Base-by-base conservation (phyloP, 2,888 invertebrate genomes). In the Zaprionus obscuricornis region DNA sequence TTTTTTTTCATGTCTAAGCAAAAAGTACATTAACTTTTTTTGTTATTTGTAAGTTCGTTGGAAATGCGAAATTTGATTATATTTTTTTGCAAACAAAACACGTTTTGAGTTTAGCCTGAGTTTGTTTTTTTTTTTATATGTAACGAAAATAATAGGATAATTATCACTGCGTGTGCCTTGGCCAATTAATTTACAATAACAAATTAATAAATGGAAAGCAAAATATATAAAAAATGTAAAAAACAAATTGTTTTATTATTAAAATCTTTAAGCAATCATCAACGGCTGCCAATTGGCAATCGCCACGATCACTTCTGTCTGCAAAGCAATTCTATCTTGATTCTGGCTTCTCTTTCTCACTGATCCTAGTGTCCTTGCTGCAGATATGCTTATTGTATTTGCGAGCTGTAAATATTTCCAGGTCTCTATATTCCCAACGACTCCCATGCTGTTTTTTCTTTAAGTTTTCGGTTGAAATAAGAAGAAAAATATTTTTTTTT, bases 161-260 rank as follows among this genome's bases (percentile, higher is more conserved):
- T 70, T 55, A 42, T 29, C 54, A 70, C 64, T 62, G 60, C 58
- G 70, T 47, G 77, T 78, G 78, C 85, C 78, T 78, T 84, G 74
- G 74, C 67, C 77, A 78, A 78, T 66, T 62, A 60, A 84, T 78
- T 70, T 84, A 78, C 78, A 57, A 82, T 78, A 81, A 83, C 74
- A 78, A 79, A 79, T 66, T 56, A 79, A 79, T 78, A 82, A 79
- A 78, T 74, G 51, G 45, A 85, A 77, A 68, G 20, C 34, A 58
- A 52, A 70, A 66, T 60, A 56, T 11, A 10, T 31, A n/a, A n/a
- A n/a, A n/a, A n/a, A n/a, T n/a, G n/a, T n/a, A n/a, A n/a, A n/a
- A n/a, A n/a, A n/a, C n/a, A n/a, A n/a, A n/a, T n/a, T n/a, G n/a
- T n/a, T n/a, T n/a, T n/a, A n/a, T n/a, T n/a, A n/a, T n/a, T n/a